Base-by-base conservation (phyloP, 2,888 invertebrate species). In the Dasypolia templi region DNA sequence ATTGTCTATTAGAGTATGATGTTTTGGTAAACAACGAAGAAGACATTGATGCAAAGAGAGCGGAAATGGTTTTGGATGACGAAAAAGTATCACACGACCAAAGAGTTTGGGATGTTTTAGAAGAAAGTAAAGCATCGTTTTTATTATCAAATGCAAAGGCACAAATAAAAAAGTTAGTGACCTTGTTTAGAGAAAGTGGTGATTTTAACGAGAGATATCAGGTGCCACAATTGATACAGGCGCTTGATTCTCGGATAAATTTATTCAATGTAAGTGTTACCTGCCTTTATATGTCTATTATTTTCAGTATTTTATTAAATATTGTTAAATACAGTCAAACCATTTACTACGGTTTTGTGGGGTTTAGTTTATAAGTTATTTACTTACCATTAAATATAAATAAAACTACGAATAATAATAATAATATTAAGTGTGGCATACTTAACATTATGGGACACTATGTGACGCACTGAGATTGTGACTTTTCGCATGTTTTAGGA, bases 261-360 rank as follows among this genome's bases (percentile, higher is more conserved):
- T 84, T 92, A 26, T 94, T 87, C 71, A 87, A 88, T 74, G 94
- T 94, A 82, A 89, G 92, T 89, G 63, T 58, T 22, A 22, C 32
- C 11, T 32, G 17, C 22, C 61, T 44, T 39, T 66, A 12, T 39
- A 26, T 55, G 9, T 32, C 32, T 64, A 49, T 46, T 29, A 26
- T 22, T 35, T 68, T 44, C 7, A 35, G 17, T 44, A 26, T 55
- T 55, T 3, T 26, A 53, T 17, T 56, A 53, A 2, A 39, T 63
- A 46, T 35, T 26, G 19, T 39, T 39, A 39, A 39, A 9, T 9
- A 39, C 39, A 39, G n/a, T n/a, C n/a, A n/a, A n/a, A n/a, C n/a
- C n/a, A n/a, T n/a, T n/a, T n/a, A n/a, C n/a, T n/a, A n/a, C n/a
- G n/a, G n/a, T n/a, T n/a, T n/a, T n/a, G n/a, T n/a, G n/a, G n/a